These are phyloP conservation scores for Melipona quadrifasciata DNA, from an alignment of 1,140 invertebrate species.

Conservation along the genomic window DNA sequence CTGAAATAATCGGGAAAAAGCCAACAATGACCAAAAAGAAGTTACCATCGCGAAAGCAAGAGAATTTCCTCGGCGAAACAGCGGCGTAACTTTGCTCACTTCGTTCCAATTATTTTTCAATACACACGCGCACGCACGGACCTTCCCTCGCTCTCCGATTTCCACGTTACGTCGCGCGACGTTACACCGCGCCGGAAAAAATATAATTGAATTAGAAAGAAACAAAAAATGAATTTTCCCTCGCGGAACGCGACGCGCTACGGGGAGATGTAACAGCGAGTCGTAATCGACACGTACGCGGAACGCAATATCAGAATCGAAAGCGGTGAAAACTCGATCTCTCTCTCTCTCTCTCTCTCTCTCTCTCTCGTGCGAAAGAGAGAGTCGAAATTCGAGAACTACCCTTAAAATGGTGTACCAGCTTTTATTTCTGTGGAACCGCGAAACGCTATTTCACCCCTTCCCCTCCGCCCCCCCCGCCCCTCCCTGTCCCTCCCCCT, in stretches of 20 bases:
- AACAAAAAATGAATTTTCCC: background rate
- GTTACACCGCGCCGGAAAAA: background rate
- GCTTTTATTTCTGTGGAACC: background rate
- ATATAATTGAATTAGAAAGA: background rate
- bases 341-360: background rate
- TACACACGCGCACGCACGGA: too few relatives aligned
- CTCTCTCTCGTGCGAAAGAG: too few relatives aligned
- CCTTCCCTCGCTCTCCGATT: background rate
- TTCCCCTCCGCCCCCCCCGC: too few relatives aligned
- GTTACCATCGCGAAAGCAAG: too few relatives aligned
- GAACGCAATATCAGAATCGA: background rate
- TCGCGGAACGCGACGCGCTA: background rate
- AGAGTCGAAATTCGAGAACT: background rate
- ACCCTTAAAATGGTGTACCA: background rate
- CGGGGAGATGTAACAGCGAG: background rate
- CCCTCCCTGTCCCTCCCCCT: too few relatives aligned
- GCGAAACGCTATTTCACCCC: background rate
- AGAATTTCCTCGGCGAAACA: background rate
- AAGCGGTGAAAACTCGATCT: background rate
- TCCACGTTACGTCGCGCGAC: background rate
- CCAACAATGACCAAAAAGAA: background rate
- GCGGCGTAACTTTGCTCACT: background rate
- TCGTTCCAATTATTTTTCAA: background rate
- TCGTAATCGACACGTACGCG: background rate
- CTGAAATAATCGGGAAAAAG: background rate